Percentiles rank a stretch among this genome's conserved stretches.
Conservation (phyloP, 2,888 invertebrate species). For the Tolmerus cingulatus region DNA sequence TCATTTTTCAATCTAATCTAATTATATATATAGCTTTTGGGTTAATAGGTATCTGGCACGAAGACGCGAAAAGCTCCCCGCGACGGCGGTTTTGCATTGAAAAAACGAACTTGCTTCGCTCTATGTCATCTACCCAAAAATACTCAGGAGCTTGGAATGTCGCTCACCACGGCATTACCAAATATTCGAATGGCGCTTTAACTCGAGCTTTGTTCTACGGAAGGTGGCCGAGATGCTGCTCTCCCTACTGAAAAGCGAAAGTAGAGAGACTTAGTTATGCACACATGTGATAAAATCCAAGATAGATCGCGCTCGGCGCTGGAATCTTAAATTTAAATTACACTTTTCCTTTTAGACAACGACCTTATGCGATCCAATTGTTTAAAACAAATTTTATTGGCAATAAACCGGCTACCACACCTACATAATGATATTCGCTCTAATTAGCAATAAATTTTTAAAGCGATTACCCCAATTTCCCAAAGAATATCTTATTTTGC, state of each 20-base stretch:
- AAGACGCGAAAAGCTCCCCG: background rate
- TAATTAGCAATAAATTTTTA: too few species aligned
- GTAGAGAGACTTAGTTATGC: background rate
- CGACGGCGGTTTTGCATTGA: background rate
- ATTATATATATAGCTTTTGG: conserved; percentile 14
- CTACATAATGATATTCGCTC: too few species aligned
- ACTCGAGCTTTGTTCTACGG: background rate
- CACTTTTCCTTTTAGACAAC: background rate
- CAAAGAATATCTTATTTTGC: background rate
- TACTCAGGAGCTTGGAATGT: background rate
- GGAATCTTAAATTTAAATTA: background rate
- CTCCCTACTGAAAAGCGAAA: background rate
- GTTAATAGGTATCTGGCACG: background rate
- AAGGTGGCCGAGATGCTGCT: background rate
- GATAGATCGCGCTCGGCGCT: background rate
- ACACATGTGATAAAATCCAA: background rate
- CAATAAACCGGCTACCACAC: background rate
- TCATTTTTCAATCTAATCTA: background rate
- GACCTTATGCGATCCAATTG: background rate
- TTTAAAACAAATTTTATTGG: background rate
- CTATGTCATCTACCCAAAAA: conserved; percentile 22
- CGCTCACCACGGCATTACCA: background rate
- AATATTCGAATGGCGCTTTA: background rate
- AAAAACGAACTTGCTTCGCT: background rate
- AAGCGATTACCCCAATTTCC: too few species aligned